Evolutionary conservation across 2,888 invertebrate genomes (phyloP).

Genomic region (Drosophila anomalipes): DNA sequence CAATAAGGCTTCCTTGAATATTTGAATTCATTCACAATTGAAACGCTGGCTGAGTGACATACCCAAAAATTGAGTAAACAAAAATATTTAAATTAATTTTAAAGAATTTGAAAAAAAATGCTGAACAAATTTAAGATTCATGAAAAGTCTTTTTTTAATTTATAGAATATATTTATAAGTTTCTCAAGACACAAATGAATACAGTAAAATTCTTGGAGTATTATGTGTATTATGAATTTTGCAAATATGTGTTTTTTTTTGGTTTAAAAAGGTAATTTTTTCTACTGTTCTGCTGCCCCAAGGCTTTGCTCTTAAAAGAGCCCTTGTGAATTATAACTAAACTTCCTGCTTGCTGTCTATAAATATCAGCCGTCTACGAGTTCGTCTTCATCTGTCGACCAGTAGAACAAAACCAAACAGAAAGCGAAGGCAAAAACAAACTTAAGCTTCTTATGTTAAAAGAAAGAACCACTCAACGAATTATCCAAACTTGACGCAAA

Average conservation of each 20-base stretch:
- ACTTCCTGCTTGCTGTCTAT: slow-evolving; percentile 6
- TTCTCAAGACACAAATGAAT: background rate
- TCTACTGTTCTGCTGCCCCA: background rate
- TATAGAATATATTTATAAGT: background rate
- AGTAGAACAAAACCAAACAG: slow-evolving; percentile 13
- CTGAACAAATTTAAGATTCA: background rate
- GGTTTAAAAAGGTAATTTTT: background rate
- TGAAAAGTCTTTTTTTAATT: background rate
- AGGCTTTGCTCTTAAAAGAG: background rate
- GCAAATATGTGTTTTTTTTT: background rate
- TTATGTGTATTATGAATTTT: background rate
- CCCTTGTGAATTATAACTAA: background rate
- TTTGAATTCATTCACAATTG: background rate
- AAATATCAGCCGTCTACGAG: slow-evolving; percentile 17
- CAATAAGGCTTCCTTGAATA: background rate
- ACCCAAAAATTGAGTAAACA: background rate
- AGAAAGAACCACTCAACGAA: slow-evolving; percentile 57
- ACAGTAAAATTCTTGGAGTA: background rate
- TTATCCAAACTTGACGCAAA: slow-evolving; percentile 59
- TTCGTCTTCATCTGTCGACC: background rate
- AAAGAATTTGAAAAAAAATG: background rate
- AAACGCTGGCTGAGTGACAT: background rate
- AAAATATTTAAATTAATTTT: background rate
- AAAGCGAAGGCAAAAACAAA: slow-evolving; percentile 34
- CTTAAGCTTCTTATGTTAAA: slow-evolving; percentile 70